phyloP scores from a whole-genome alignment of 2,797 vertebrate species.

The Furcifer pardalis region DNA sequence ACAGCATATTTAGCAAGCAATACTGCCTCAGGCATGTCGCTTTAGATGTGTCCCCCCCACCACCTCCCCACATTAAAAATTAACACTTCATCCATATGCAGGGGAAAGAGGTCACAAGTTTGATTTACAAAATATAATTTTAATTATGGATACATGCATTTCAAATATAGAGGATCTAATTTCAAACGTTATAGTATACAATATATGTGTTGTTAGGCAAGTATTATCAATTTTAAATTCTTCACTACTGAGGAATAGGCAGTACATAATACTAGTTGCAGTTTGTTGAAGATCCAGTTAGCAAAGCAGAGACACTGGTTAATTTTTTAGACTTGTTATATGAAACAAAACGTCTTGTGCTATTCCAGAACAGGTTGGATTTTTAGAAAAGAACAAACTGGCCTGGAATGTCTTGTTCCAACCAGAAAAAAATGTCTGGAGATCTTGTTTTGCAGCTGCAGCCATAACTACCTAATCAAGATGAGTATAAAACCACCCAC shows the following conservation, averaged over 20 bases:
- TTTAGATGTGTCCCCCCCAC: no score
- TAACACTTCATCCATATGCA: not conserved
- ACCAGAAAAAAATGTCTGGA: not conserved
- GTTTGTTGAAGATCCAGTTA: not conserved
- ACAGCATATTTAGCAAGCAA: slow-evolving; percentile 34
- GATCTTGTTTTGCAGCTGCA: not conserved
- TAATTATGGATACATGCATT: slow-evolving; percentile 8
- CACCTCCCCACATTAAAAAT: not conserved
- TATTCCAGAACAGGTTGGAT: not conserved
- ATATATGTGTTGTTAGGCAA: slow-evolving; percentile 15
- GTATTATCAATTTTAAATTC: not conserved
- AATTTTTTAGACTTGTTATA: slow-evolving; percentile 4
- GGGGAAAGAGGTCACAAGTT: not conserved
- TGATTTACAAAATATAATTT: slow-evolving; percentile 25
- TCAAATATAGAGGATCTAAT: slow-evolving; percentile 2
- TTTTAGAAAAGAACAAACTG: not conserved
- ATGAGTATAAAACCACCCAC: not conserved
- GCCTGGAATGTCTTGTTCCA: slow-evolving; percentile 2
- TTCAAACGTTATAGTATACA: not conserved
- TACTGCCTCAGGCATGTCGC: slow-evolving; percentile 41
- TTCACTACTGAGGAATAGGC: not conserved
- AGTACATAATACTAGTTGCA: slow-evolving; percentile 3
- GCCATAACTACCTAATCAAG: not conserved
- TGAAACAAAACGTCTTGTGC: slow-evolving; percentile 10
- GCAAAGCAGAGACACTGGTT: not conserved